These are phyloP conservation scores for Nasonovia ribisnigri DNA, from an alignment of 2,888 invertebrate species.

Conservation along the genomic window DNA sequence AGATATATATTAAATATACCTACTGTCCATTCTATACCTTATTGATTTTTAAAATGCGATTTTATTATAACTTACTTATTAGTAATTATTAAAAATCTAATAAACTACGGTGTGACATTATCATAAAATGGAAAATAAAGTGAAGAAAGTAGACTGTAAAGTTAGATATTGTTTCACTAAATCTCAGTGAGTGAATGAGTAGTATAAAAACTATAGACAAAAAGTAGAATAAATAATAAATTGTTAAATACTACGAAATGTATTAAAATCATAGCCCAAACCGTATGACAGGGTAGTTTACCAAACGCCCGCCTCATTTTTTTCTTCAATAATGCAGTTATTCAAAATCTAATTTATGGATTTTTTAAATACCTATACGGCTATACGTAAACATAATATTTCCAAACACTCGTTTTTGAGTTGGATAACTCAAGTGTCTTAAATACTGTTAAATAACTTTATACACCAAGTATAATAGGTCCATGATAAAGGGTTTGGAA, in stretches of 20 bases:
- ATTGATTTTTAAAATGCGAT: not conserved
- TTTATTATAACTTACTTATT: not conserved
- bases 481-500: no score
- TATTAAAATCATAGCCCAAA: not conserved
- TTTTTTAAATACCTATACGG: no score
- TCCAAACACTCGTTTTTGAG: no score
- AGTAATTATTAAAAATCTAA: not conserved
- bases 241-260: not conserved
- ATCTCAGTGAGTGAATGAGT: not conserved
- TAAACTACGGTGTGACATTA: not conserved
- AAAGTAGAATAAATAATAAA: not conserved
- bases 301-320: no score
- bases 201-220: not conserved
- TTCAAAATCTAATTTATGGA: no score
- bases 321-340: no score
- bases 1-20: no score
- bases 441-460: no score
- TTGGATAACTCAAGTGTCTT: no score
- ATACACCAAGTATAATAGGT: no score
- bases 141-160: not conserved
- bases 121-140: not conserved
- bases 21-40: not conserved
- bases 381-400: no score
- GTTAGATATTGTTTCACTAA: not conserved
- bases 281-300: no score